These are phyloP conservation scores for Trissolcus japonicus DNA, from an alignment of 2,888 invertebrate genomes.

Conservation along the genomic window DNA sequence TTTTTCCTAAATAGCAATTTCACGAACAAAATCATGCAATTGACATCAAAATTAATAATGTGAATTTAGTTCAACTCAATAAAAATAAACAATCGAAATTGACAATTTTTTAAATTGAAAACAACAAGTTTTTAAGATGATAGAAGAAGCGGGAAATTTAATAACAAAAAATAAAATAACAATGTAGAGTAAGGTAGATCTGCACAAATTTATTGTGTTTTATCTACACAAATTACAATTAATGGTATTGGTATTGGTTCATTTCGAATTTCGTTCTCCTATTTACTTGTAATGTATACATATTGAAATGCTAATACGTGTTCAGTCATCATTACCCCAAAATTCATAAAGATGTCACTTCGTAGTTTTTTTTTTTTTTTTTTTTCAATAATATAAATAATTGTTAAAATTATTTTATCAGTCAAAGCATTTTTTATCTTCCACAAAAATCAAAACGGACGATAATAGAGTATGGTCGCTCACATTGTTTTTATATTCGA, in stretches of 20 bases:
- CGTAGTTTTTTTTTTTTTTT: too few species aligned
- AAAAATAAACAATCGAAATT: too few species aligned
- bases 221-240: conserved; percentile 50
- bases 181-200: conserved; percentile 8
- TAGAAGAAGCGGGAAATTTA: background rate
- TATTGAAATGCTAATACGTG: conserved; percentile 26
- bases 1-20: too few species aligned
- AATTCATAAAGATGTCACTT: conserved; percentile 15
- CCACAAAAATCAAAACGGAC: conserved; percentile 15
- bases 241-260: conserved; percentile 41
- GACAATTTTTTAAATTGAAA: too few species aligned
- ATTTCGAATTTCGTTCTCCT: conserved; percentile 32
- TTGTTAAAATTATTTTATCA: conserved; percentile 20
- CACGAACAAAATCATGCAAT: too few species aligned
- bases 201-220: conserved; percentile 50
- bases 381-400: background rate
- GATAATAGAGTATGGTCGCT: conserved; percentile 12
- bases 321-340: conserved; percentile 26
- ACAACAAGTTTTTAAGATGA: too few species aligned
- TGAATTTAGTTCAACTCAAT: too few species aligned
- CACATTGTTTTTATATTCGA: conserved; percentile 16
- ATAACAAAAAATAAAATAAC: background rate
- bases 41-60: too few species aligned
- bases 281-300: conserved; percentile 14
- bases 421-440: conserved; percentile 21